Percentiles rank a stretch among this genome's conserved stretches.
These are phyloP conservation scores for Passer montanus DNA, from an alignment of 2,113 vertebrate genomes.

Conservation along the genomic window DNA sequence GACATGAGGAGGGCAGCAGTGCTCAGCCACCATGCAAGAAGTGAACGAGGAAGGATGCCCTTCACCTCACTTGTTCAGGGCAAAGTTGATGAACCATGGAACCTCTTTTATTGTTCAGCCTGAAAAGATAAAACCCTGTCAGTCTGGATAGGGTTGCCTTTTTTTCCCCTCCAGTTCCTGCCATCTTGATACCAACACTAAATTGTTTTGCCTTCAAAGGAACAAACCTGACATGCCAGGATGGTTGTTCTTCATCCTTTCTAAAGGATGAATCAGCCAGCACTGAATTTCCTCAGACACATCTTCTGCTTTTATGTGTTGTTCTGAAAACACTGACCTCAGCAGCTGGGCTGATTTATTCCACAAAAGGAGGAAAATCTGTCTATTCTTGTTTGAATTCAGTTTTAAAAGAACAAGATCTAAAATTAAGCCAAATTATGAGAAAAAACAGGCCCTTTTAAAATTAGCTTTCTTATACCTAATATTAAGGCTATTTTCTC, in stretches of 20 bases:
- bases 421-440: neutral
- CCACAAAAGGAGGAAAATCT: neutral
- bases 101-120: neutral
- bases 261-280: neutral
- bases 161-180: neutral
- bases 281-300: neutral
- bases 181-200: neutral
- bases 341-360: neutral
- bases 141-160: neutral
- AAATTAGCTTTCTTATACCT: neutral
- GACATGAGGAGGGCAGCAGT: fast-evolving
- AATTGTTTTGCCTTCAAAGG: neutral
- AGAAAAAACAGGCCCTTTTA: neutral
- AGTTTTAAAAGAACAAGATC: neutral
- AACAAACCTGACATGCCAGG: fast-evolving
- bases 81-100: fast-evolving
- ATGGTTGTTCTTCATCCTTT: neutral
- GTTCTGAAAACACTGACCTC: conserved; percentile 17
- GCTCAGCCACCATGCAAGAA: neutral
- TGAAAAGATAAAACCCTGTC: neutral
- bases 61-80: neutral
- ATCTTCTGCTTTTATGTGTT: neutral
- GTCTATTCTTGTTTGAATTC: neutral
- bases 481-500: neutral
- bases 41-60: neutral